Base-by-base conservation (phyloP, 2,888 invertebrate species). In the Pheosia gnoma region DNA sequence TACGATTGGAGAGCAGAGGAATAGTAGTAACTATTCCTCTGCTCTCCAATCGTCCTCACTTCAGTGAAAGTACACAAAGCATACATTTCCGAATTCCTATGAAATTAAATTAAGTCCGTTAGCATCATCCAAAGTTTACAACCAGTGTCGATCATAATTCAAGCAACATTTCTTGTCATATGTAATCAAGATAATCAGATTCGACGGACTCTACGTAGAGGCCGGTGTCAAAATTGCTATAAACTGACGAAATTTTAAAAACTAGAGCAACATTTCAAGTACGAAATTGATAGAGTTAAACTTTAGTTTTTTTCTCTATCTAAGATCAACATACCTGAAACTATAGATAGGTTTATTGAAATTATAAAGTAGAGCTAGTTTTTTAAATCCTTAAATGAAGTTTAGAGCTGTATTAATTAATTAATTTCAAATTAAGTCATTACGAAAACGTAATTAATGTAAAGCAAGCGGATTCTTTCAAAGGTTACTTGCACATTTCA, bases 191-290 rank as follows among this genome's bases (percentile, higher is more conserved):
- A 37, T 53, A 47, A 53, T 53, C 53, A 53, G 37, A 37, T 53
- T 37, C 53, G 36, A 37, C 9, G 37, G 37, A 53, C 37, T 4
- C 53, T 53, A 53, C 5, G 53, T 53, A 53, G 36, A 7, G 36
- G 37, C 53, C 10, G 37, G 37, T 53, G 53, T 37, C 53, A 53
- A 53, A 53, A 53, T 10, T 37, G 9, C 53, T 4, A 37, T 5
- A 10, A 53, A 53, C 37, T 53, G 53, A 53, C 53, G 53, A 53
- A 53, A 53, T 5, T 37, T 2, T 53, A 53, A 53, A 53, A 53
- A 53, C 53, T 53, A 36, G 53, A 53, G 37, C 53, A 53, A 53
- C 10, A 11, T 53, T 53, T 53, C 37, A 10, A 38, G 38, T 9
- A 10, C 8, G 10, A 51, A 51, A 51, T 25, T 25, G 8, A 37